Evolutionary conservation across 2,797 vertebrate species (phyloP).

Genomic region (Heteromormyrus szaboi): DNA sequence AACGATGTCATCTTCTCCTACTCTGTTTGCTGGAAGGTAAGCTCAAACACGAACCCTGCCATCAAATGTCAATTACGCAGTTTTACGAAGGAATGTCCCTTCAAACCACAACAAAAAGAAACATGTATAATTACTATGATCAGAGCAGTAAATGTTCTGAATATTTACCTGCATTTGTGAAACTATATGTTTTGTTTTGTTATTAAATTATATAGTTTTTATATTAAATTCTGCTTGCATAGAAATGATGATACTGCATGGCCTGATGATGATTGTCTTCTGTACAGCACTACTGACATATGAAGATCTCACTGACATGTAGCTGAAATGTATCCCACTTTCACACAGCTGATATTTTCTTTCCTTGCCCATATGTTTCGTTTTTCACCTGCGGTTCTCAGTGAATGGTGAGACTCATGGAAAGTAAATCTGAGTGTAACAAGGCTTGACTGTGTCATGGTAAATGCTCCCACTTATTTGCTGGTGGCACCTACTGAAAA

Average conservation of each 20-base stretch:
- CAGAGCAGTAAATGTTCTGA: not conserved
- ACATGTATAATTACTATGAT: not conserved
- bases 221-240: not conserved
- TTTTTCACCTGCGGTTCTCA: not conserved
- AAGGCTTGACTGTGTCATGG: not conserved
- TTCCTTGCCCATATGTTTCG: not conserved
- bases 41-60: constrained; percentile 27
- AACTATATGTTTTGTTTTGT: not conserved
- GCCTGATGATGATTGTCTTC: not conserved
- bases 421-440: not conserved
- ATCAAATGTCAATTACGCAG: not conserved
- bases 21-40: constrained; percentile 94
- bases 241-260: not conserved
- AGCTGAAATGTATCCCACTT: not conserved
- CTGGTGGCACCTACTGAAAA: not conserved
- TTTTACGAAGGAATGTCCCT: not conserved
- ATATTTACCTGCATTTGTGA: not conserved
- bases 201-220: not conserved
- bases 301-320: not conserved
- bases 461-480: not conserved
- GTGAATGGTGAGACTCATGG: not conserved
- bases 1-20: constrained; percentile 90
- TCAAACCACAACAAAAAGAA: not conserved
- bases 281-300: not conserved
- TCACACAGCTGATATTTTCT: not conserved